Percentiles rank a stretch among this genome's conserved stretches.
phyloP scores from a whole-genome alignment of 64 coral and sea anemone species.

The Porites australiensis region DNA sequence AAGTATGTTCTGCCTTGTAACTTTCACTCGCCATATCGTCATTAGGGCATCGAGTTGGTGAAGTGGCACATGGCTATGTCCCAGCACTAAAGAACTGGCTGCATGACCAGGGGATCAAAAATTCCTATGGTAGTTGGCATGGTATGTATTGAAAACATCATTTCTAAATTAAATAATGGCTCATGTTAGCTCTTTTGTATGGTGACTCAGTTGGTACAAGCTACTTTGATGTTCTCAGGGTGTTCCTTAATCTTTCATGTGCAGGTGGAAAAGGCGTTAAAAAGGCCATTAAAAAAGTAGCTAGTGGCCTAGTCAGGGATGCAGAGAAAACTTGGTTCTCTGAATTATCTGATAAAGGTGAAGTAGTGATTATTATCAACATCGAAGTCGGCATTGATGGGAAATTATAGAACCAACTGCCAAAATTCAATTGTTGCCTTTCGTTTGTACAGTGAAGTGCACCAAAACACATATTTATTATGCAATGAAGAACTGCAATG shows the following conservation, averaged over 20 bases:
- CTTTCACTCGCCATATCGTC: too few relatives aligned
- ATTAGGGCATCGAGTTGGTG: too few relatives aligned
- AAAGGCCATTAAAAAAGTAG: background rate
- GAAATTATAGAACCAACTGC: too few relatives aligned
- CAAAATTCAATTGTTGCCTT: background rate
- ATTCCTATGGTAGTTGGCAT: slow-evolving; percentile 26
- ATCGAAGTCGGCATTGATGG: too few relatives aligned
- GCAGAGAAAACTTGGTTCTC: background rate
- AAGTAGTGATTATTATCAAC: too few relatives aligned
- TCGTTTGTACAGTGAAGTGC: slow-evolving; percentile 3
- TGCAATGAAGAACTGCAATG: slow-evolving; percentile 25
- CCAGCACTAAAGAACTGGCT: slow-evolving; percentile 26
- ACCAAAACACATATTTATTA: slow-evolving; percentile 25
- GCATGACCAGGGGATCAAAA: slow-evolving; percentile 13
- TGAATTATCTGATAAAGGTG: background rate
- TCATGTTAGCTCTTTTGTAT: too few relatives aligned
- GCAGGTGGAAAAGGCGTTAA: background rate
- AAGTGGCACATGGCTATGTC: slow-evolving; percentile 25
- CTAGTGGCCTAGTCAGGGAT: background rate
- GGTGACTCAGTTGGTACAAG: too few relatives aligned
- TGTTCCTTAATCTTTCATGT: too few relatives aligned
- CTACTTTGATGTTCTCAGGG: too few relatives aligned
- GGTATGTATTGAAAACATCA: background rate
- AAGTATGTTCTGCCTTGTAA: too few relatives aligned
- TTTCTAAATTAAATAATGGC: too few relatives aligned